Conservation (phyloP, 2,113 vertebrate genomes). For the Oncorhynchus masou region DNA sequence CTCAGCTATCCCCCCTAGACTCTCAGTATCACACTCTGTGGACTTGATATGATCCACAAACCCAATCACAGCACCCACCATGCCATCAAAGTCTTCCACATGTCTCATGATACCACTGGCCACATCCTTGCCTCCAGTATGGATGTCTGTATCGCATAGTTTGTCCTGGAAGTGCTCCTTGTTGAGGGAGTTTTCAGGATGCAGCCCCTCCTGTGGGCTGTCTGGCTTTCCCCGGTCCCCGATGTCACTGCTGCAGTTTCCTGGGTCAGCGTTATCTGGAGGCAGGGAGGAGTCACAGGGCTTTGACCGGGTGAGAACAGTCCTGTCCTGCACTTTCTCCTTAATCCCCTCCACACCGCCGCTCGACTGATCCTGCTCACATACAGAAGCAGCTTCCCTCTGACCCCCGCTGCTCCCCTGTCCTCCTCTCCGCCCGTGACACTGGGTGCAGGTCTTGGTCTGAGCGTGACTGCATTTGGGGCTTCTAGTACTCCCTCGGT, state of each 20-base stretch:
- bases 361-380: neutral
- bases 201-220: conserved; percentile 5
- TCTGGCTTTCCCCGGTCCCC: neutral
- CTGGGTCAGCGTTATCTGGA: conserved; percentile 24
- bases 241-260: conserved; percentile 17
- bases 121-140: neutral
- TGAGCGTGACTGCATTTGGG: conserved; percentile 32
- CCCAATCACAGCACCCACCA: neutral
- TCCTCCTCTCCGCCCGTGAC: conserved; percentile 23
- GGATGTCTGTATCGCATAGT: conserved; percentile 9
- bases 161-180: conserved; percentile 5
- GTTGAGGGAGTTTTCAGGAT: conserved; percentile 13
- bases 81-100: neutral
- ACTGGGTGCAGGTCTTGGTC: conserved; percentile 32
- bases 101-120: neutral
- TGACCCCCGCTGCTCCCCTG: conserved; percentile 13
- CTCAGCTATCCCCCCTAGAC: neutral
- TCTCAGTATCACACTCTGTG: neutral
- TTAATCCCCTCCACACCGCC: conserved; percentile 21
- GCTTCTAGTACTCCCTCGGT: conserved; percentile 27
- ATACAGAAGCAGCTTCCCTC: neutral
- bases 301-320: neutral
- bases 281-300: conserved; percentile 4
- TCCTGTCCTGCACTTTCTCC: conserved; percentile 28
- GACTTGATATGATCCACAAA: conserved; percentile 1